Evolutionary conservation across 2,888 invertebrate genomes (phyloP).

Genomic region (Volucella inanis): DNA sequence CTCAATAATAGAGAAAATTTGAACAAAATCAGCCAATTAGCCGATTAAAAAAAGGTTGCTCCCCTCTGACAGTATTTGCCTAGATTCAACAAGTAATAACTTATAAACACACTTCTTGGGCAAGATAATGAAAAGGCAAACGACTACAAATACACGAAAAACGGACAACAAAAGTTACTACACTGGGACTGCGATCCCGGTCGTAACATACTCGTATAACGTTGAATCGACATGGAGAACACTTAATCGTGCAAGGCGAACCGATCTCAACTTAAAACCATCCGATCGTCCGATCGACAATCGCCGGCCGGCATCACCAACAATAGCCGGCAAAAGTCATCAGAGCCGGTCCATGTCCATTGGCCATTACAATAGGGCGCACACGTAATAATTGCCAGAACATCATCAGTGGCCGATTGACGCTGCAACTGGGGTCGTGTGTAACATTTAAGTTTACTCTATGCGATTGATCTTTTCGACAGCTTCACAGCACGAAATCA

Average conservation of each 20-base stretch:
- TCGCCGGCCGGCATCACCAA: too few relatives aligned
- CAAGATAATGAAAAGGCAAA: constrained; percentile 37
- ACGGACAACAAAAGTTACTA: constrained; percentile 1
- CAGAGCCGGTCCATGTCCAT: constrained; percentile 37
- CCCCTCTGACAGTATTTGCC: neutral
- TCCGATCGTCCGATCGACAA: neutral
- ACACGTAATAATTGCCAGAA: constrained; percentile 57
- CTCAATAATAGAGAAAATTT: too few relatives aligned
- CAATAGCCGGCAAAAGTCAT: neutral
- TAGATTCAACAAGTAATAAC: neutral
- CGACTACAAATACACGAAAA: constrained; percentile 11
- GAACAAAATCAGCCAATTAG: too few relatives aligned
- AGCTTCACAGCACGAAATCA: constrained; percentile 69
- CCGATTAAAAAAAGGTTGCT: neutral
- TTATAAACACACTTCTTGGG: constrained; percentile 6
- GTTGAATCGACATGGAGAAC: constrained; percentile 21
- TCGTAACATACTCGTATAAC: neutral
- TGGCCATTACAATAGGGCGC: constrained; percentile 54
- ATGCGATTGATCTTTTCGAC: constrained; percentile 73
- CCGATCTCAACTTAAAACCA: neutral
- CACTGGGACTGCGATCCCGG: constrained; percentile 3
- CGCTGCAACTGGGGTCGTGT: constrained; percentile 41
- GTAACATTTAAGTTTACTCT: constrained; percentile 61
- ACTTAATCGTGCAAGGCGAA: constrained; percentile 27
- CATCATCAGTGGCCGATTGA: constrained; percentile 32